These are phyloP conservation scores for Scyliorhinus canicula DNA, from an alignment of 2,797 vertebrate genomes.

Conservation along the genomic window DNA sequence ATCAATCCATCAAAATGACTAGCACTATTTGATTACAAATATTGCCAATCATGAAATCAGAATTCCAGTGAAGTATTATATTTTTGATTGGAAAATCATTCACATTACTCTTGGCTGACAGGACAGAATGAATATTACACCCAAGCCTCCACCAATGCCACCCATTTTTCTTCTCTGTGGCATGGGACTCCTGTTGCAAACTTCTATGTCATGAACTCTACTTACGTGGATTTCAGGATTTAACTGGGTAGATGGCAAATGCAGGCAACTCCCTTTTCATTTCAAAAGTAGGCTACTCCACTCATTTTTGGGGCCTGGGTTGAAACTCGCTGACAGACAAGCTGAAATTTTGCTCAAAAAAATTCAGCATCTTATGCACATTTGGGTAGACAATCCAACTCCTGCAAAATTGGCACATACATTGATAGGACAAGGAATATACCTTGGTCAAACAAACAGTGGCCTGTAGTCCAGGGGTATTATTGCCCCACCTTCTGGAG, in stretches of 20 bases:
- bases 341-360: neutral
- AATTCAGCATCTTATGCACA: neutral
- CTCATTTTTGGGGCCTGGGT: neutral
- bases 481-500: too few relatives aligned
- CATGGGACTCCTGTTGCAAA: neutral
- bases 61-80: neutral
- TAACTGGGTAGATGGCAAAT: neutral
- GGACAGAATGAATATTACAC: neutral
- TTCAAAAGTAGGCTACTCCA: neutral
- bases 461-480: too few relatives aligned
- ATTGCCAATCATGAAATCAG: neutral
- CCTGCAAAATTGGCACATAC: too few relatives aligned
- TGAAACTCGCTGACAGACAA: neutral
- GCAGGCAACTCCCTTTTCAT: too few relatives aligned
- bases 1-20: neutral
- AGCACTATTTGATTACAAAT: neutral
- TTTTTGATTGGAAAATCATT: neutral
- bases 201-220: neutral
- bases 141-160: neutral
- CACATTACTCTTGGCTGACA: neutral
- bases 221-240: neutral
- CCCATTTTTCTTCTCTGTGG: neutral
- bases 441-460: too few relatives aligned
- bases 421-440: too few relatives aligned
- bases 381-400: too few relatives aligned